Evolutionary conservation across 2,113 vertebrate species (phyloP).

Genomic region (Bostrychus sinensis): DNA sequence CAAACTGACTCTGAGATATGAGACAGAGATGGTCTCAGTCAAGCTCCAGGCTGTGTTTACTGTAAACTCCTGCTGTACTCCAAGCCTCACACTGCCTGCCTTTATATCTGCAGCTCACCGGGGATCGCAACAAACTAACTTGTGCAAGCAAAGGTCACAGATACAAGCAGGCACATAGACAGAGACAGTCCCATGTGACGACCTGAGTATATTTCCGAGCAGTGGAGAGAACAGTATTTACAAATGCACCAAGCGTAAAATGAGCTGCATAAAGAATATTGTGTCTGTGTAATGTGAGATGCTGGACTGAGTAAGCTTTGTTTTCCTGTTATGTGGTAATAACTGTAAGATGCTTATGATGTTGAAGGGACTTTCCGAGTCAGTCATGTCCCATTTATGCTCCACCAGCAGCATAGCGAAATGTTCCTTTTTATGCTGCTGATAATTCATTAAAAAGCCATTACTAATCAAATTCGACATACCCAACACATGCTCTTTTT

Average conservation of each 20-base stretch:
- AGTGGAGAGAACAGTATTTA: not conserved
- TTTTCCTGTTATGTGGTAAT: not conserved
- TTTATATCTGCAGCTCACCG: not conserved
- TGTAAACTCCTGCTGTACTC: constrained; percentile 1
- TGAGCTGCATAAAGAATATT: not conserved
- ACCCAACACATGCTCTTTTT: too few species aligned
- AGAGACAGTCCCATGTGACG: not conserved
- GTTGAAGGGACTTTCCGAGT: not conserved
- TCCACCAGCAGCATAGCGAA: not conserved
- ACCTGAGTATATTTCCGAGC: not conserved
- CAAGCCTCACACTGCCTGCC: not conserved
- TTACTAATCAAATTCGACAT: too few species aligned
- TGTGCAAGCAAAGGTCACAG: not conserved
- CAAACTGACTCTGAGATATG: not conserved
- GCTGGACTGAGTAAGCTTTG: not conserved
- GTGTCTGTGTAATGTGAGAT: not conserved
- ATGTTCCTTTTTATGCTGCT: too few species aligned
- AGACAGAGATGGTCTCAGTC: not conserved
- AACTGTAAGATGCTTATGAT: not conserved
- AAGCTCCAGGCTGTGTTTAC: not conserved
- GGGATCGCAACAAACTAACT: not conserved
- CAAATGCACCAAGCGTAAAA: not conserved
- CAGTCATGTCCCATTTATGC: not conserved
- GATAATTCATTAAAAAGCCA: too few species aligned
- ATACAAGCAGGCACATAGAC: not conserved